phyloP scores from a whole-genome alignment of 2,113 vertebrate genomes.

The Psettodes erumei region DNA sequence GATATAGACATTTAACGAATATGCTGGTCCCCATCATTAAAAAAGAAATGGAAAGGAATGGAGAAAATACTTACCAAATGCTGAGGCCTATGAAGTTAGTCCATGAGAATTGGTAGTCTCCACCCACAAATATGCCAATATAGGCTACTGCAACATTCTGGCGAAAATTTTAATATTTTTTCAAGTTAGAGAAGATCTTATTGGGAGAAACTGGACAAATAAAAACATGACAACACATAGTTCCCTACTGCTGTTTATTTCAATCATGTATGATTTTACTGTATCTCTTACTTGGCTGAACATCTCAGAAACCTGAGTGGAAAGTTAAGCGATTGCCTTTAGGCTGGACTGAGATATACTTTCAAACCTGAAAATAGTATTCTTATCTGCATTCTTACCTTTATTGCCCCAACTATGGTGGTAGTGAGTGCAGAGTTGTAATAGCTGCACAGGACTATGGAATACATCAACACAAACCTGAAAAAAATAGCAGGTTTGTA shows the following conservation, averaged over 20 bases:
- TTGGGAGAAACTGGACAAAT: neutral
- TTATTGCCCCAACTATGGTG: slow-evolving; percentile 90
- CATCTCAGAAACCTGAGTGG: neutral
- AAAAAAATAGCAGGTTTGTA: neutral
- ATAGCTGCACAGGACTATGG: slow-evolving; percentile 91
- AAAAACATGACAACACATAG: neutral
- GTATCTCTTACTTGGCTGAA: neutral
- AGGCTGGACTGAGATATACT: too few relatives aligned
- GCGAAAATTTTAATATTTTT: slow-evolving; percentile 26
- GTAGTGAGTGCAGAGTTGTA: slow-evolving; percentile 94
- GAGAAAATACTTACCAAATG: slow-evolving; percentile 88
- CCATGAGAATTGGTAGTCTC: slow-evolving; percentile 92
- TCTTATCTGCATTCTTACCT: slow-evolving; percentile 78
- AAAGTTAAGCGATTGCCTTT: neutral
- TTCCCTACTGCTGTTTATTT: neutral
- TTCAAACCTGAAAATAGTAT: neutral
- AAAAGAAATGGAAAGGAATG: neutral
- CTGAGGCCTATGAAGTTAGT: slow-evolving; percentile 93
- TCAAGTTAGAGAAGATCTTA: neutral
- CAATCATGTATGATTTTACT: neutral
- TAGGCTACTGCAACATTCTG: slow-evolving; percentile 94
- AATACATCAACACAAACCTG: slow-evolving; percentile 94
- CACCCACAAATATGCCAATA: slow-evolving; percentile 90
- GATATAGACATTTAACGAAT: neutral
- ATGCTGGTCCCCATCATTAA: neutral